phyloP scores from a whole-genome alignment of 2,113 vertebrate species.

The Barnardius zonarius region DNA sequence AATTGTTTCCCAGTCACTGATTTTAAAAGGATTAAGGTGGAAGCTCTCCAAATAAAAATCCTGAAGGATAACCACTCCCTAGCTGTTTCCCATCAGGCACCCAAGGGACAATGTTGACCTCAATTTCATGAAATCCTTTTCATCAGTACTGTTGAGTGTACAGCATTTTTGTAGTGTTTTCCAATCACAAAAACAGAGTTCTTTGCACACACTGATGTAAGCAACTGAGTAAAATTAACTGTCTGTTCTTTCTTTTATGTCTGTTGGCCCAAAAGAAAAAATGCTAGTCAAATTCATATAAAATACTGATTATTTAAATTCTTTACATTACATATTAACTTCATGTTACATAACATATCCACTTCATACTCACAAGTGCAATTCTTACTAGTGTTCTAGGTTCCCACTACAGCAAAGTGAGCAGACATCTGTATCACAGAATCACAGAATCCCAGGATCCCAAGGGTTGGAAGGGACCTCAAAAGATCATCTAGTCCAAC shows the following conservation, averaged over 20 bases:
- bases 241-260: background rate
- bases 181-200: background rate
- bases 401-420: background rate
- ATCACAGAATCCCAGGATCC: too few species aligned
- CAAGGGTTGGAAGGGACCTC: too few species aligned
- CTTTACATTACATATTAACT: background rate
- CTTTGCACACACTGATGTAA: background rate
- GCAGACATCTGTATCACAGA: background rate
- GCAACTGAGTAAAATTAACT: background rate
- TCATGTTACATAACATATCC: background rate
- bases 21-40: constrained; percentile 7
- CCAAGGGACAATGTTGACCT: background rate
- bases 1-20: background rate
- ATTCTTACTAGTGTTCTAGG: background rate
- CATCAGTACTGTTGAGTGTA: background rate
- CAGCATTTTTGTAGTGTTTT: background rate
- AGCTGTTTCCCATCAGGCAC: background rate
- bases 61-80: background rate
- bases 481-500: too few species aligned
- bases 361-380: background rate
- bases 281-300: background rate
- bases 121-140: background rate
- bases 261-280: background rate
- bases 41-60: background rate
- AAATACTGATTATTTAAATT: background rate